A percentile compares a stretch with the other conserved stretches of the same genome.
phyloP scores from a whole-genome alignment of 2,797 vertebrate species.

The Esox lucius region DNA sequence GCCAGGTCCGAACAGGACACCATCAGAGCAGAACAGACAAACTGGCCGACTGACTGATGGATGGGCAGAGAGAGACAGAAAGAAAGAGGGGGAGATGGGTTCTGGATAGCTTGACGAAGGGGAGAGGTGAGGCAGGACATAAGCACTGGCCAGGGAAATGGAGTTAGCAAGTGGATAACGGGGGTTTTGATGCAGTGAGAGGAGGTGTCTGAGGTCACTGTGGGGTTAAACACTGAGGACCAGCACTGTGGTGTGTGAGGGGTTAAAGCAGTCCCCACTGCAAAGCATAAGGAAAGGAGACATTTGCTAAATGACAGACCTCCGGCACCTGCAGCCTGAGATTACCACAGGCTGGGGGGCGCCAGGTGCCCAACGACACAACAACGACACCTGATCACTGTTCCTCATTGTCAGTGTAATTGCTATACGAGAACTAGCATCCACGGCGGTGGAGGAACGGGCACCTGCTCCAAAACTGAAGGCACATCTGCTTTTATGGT shows the following conservation, averaged over 20 bases:
- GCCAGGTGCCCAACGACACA: not conserved
- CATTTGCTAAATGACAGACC: too few species aligned
- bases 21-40: not conserved
- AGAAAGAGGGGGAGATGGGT: constrained; percentile 22
- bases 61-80: constrained; percentile 52
- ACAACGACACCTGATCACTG: not conserved
- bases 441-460: not conserved
- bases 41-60: constrained; percentile 18
- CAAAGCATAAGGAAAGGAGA: too few species aligned
- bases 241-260: not conserved
- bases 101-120: constrained; percentile 18
- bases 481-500: not conserved
- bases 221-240: not conserved
- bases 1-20: constrained; percentile 48
- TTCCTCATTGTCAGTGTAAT: not conserved
- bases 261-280: too few species aligned
- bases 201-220: not conserved
- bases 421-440: not conserved
- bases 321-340: not conserved
- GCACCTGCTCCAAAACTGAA: not conserved
- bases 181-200: not conserved
- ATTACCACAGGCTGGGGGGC: not conserved
- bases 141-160: not conserved
- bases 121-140: constrained; percentile 2
- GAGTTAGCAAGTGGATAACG: not conserved